Conservation (phyloP, 1,140 invertebrate species). For the Neoseiulus cucumeris region DNA sequence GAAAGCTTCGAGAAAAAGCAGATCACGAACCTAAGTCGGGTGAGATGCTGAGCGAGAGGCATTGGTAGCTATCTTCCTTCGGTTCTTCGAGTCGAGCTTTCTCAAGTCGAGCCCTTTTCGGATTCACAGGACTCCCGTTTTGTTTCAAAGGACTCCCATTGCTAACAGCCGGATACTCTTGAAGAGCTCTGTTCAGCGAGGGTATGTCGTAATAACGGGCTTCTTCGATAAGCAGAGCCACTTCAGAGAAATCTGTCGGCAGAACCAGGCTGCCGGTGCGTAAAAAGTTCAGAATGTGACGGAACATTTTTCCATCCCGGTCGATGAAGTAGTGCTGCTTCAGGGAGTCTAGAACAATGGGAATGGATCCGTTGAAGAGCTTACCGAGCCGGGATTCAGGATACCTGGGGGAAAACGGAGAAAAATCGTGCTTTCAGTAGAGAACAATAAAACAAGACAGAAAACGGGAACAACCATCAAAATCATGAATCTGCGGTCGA, state of each 20-base stretch:
- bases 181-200: conserved; percentile 25
- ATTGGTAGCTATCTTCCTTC: conserved; percentile 39
- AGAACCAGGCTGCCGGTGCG: conserved; percentile 65
- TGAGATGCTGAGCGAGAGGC: conserved; percentile 63
- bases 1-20: too few species aligned
- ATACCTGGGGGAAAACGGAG: conserved; percentile 40
- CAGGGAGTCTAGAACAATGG: conserved; percentile 81
- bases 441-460: neutral
- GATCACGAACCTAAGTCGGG: conserved; percentile 67
- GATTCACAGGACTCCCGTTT: conserved; percentile 4
- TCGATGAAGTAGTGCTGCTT: conserved; percentile 98
- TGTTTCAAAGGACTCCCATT: conserved; percentile 14
- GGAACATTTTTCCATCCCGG: conserved; percentile 80
- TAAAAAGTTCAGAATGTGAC: conserved; percentile 87
- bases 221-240: conserved; percentile 77
- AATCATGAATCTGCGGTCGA: too few species aligned
- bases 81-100: conserved; percentile 14
- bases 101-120: neutral
- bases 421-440: neutral
- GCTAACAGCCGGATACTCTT: conserved; percentile 11
- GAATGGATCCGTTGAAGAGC: conserved; percentile 87
- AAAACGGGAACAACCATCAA: neutral
- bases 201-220: conserved; percentile 75
- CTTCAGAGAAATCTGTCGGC: conserved; percentile 62
- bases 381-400: conserved; percentile 74